These are phyloP conservation scores for Lepidocyrtinus sp. DNA, from an alignment of 2,888 invertebrate genomes.

Conservation along the genomic window DNA sequence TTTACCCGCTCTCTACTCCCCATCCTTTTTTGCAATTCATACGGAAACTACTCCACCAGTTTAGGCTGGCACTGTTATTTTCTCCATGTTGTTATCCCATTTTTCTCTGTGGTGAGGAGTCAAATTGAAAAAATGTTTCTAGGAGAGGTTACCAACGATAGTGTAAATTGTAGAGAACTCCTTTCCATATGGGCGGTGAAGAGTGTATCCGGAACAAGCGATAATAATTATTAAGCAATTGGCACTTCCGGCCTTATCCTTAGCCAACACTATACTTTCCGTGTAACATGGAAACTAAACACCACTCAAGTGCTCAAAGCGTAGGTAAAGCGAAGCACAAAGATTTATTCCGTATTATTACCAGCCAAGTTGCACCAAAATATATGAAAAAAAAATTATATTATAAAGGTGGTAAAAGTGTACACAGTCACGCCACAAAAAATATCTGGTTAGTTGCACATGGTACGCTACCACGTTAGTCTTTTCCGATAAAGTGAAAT, in stretches of 20 bases:
- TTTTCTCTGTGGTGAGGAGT: background rate
- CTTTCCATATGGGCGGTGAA: background rate
- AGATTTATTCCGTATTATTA: background rate
- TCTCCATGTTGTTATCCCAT: background rate
- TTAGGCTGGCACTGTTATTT: background rate
- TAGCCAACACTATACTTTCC: background rate
- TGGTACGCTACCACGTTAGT: too few species aligned
- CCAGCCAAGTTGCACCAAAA: background rate
- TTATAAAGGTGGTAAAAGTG: slow-evolving; percentile 16
- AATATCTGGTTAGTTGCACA: background rate
- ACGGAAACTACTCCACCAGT: background rate
- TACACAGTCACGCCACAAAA: slow-evolving; percentile 24
- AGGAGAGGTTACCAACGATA: background rate
- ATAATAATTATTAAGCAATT: slow-evolving; percentile 51
- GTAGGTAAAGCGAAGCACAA: background rate
- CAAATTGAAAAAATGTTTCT: background rate
- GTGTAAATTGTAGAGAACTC: background rate
- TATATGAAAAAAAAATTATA: background rate
- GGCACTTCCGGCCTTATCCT: slow-evolving; percentile 43
- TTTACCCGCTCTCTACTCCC: slow-evolving; percentile 10
- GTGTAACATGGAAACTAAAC: slow-evolving; percentile 12
- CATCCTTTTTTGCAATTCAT: slow-evolving; percentile 6
- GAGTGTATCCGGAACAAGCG: slow-evolving; percentile 40
- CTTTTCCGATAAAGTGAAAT: slow-evolving; percentile 10
- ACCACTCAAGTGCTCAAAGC: background rate